Percentiles rank a stretch among this genome's conserved stretches.
Conservation (phyloP, 2,797 vertebrate genomes). For the Spinus pinus region DNA sequence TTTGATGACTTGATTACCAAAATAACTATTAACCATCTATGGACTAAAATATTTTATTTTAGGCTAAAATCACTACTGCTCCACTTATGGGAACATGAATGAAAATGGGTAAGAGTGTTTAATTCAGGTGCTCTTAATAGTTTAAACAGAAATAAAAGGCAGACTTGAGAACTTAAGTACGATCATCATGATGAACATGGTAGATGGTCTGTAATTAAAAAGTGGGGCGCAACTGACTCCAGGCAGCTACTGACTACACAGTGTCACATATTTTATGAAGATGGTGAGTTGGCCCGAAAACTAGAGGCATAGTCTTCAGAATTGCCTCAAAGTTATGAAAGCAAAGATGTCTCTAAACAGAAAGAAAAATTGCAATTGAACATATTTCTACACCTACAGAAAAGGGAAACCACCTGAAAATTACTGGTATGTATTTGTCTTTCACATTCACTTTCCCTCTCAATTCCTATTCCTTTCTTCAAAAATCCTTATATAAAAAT, state of each 20-base stretch:
- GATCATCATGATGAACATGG: neutral
- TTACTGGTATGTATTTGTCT: neutral
- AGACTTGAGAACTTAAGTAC: neutral
- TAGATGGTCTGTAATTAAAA: neutral
- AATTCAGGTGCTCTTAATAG: neutral
- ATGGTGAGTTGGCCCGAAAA: neutral
- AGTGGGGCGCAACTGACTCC: neutral
- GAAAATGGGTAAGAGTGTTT: neutral
- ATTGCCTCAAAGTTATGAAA: neutral
- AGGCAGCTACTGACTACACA: neutral
- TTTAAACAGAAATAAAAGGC: neutral
- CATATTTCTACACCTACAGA: neutral
- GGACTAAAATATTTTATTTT: neutral
- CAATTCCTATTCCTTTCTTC: neutral
- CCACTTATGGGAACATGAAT: neutral
- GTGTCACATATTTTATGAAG: neutral
- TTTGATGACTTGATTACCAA: neutral
- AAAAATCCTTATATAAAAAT: neutral
- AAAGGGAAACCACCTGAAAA: neutral
- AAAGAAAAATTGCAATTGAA: neutral
- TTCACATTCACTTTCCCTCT: neutral
- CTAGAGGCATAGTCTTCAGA: neutral
- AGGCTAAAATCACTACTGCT: neutral
- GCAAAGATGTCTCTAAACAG: neutral
- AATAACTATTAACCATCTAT: neutral